Base-by-base conservation (phyloP, 35 echinoderm and acorn worm genomes). In the Eucidaris tribuloides region DNA sequence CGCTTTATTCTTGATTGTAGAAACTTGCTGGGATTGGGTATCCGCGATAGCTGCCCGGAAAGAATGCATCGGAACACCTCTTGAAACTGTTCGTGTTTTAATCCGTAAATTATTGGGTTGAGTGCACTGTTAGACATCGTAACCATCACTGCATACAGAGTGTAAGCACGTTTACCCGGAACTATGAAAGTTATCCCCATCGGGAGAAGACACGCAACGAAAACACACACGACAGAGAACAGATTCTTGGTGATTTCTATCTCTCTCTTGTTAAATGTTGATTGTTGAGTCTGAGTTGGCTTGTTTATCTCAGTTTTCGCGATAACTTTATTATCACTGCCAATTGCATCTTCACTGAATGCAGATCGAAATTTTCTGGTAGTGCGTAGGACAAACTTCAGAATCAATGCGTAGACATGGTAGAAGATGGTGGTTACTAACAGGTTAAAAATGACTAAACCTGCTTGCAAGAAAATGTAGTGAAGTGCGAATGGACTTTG, bases 41-140 rank as follows among this genome's bases (percentile, higher is more conserved):
- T 74, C 5, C 68, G 35, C 1, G 34, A 38, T 44, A 74, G 28
- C 13, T 74, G 38, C 18, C 68, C 29, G 11, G 35, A 42, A 38
- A 74, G 68, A 9, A 74, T 17, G 25, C 36, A 74, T 42, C 68
- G 68, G 35, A 85, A 85, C 18, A 74, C 83, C 64, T 56, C 66
- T 30, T 43, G 45, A 27, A 85, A 85, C 14, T 81, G 58, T 6
- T 83, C 83, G 39, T 92, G 90, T 29, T 78, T 92, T 5, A 87
- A 36, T 41, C 90, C 90, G 41, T 92, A 92, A 35, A 92, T 86
- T 14, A 92, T 71, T 18, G 90, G 90, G 71, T 92, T 92, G 20
- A 92, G 58, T 45, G 76, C 40, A 42, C 83, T 68, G 82, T 92
- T 92, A 28, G 48, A 17, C 2, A 65, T n/a, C n/a, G 65, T 33